Evolutionary conservation across 2,797 vertebrate genomes (phyloP).

Genomic region (Adrianichthys oophorus): DNA sequence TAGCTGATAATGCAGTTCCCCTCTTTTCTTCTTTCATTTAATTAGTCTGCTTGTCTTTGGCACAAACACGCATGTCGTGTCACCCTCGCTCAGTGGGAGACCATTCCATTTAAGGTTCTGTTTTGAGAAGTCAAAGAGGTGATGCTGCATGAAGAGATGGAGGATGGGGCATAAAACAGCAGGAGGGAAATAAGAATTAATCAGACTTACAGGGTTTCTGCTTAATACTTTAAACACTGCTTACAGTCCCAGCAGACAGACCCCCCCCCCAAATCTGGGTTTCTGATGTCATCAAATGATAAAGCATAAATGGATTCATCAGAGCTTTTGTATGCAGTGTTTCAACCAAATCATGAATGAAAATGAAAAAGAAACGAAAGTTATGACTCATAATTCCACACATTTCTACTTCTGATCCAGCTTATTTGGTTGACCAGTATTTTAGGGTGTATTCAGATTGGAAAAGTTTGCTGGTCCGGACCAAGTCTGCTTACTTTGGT

Average conservation of each 20-base stretch:
- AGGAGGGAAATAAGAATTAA: constrained; percentile 65
- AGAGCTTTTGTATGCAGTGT: constrained; percentile 7
- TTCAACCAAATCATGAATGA: no score
- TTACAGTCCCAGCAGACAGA: constrained; percentile 4
- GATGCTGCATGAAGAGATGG: constrained; percentile 29
- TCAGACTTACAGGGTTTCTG: constrained; percentile 60
- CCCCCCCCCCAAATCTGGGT: constrained; percentile 28
- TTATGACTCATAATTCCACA: no score
- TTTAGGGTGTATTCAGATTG: no score
- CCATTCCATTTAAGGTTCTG: constrained; percentile 30
- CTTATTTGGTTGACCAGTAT: no score
- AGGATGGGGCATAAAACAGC: constrained; percentile 35
- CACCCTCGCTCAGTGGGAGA: constrained; percentile 37
- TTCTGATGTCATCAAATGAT: constrained; percentile 44
- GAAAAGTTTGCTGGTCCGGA: no score
- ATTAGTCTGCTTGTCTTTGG: constrained; percentile 26
- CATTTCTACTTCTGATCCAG: no score
- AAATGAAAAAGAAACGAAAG: no score
- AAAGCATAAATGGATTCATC: constrained; percentile 26
- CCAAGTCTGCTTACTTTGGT: no score
- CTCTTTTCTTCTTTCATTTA: constrained; percentile 27
- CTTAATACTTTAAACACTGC: constrained; percentile 18
- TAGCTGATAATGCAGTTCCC: constrained; percentile 11
- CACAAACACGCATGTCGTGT: constrained; percentile 22
- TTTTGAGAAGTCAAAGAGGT: constrained; percentile 38